Evolutionary conservation across 37 sponge, comb jelly and placozoan genomes (phyloP).

Genomic region (Eunapius fragilis): DNA sequence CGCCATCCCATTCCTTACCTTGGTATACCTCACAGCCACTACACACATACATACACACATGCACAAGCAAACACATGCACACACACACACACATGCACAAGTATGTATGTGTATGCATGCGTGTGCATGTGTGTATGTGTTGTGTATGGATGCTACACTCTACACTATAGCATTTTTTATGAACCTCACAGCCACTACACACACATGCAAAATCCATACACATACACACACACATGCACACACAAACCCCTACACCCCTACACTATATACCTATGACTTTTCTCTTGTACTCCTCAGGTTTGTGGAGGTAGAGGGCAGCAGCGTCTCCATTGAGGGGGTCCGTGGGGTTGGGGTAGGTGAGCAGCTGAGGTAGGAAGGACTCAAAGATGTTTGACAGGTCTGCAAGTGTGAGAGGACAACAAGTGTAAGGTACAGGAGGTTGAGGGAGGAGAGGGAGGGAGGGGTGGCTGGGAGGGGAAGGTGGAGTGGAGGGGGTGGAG

Average conservation of each 20-base stretch:
- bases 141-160: too few relatives aligned
- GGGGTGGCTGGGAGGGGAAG: slow-evolving; percentile 5
- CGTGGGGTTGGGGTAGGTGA: slow-evolving; percentile 95
- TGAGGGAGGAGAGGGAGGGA: neutral
- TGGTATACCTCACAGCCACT: too few relatives aligned
- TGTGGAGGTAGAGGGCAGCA: slow-evolving; percentile 93
- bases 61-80: neutral
- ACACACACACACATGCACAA: neutral
- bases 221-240: slow-evolving; percentile 9
- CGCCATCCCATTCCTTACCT: too few relatives aligned
- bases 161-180: too few relatives aligned
- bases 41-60: neutral
- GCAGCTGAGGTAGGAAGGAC: slow-evolving; percentile 94
- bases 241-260: slow-evolving; percentile 3
- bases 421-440: neutral
- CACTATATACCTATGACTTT: slow-evolving; percentile 85
- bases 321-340: slow-evolving; percentile 99
- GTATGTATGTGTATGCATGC: too few relatives aligned
- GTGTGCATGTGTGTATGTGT: neutral
- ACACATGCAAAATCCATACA: neutral
- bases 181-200: neutral
- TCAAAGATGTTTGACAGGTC: slow-evolving; percentile 98
- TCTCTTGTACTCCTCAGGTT: slow-evolving; percentile 94
- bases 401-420: slow-evolving; percentile 14
- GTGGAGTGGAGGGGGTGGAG: neutral